Base-by-base conservation (phyloP, 2,797 vertebrate species). In the Neostethus bicornis region DNA sequence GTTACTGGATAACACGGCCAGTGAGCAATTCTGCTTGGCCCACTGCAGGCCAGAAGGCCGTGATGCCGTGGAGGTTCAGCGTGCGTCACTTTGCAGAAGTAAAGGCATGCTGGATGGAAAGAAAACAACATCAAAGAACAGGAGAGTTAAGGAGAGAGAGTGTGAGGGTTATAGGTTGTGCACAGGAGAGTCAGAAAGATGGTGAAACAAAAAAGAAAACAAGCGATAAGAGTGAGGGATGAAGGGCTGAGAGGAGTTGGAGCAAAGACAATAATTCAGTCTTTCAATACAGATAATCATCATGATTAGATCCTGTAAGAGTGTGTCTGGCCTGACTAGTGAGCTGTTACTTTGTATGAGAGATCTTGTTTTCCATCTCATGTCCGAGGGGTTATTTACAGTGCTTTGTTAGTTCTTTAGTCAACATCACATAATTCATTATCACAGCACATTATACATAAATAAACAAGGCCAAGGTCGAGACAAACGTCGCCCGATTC, bases 1-100 rank as follows among this genome's bases (percentile, higher is more conserved):
- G 64, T 80, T 75, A 16, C 55, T 29, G 64, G 77, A 84, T 80
- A 84, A 87, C 60, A 58, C 67, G 76, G 85, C 77, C 78, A 84
- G 78, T 77, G 81, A 89, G 74, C 81, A 85, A 85, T 83, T 75
- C 67, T 46, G 53, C 53, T 41, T 32, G 58, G 59, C 52, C 63
- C 77, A 67, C 54, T 65, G 70, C 79, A 51, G 73, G 60, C 80
- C 73, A 25, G 9, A 63, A 69, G 76, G 66, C 41, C 65, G 63
- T 7, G 62, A 56, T 25, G 59, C 5, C 63, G 42, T 13, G 52
- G 39, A 65, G 69, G 60, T 59, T 57, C 55, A 54, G 31, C 47
- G 46, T 60, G 66, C 66, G 68, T 82, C 75, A 71, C 67, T 63
- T 61, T 61, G 58, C 31, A 54, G 44, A 70, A 74, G 39, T 13